phyloP scores from a whole-genome alignment of 1,140 invertebrate genomes.

The Bombus affinis region DNA sequence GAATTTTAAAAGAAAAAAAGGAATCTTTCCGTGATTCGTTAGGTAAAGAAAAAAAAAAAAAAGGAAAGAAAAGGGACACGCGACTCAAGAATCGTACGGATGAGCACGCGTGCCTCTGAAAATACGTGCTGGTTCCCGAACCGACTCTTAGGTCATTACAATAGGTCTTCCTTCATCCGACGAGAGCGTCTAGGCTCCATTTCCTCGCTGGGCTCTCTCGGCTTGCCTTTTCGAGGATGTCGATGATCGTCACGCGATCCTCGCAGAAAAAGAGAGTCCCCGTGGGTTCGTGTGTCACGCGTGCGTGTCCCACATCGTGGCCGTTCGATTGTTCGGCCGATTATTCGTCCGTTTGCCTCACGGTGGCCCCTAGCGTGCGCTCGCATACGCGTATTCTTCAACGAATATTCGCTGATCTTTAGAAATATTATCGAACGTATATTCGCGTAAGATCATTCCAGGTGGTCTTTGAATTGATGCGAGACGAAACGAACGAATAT shows the following conservation, averaged over 20 bases:
- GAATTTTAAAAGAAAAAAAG: background rate
- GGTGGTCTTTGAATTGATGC: too few species aligned
- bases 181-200: conserved; percentile 7
- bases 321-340: background rate
- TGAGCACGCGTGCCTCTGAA: conserved; percentile 37
- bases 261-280: background rate
- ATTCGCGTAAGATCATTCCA: too few species aligned
- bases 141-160: conserved; percentile 65
- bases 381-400: background rate
- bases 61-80: background rate
- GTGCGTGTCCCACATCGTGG: background rate
- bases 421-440: background rate
- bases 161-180: conserved; percentile 65
- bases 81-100: background rate
- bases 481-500: background rate
- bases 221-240: conserved; percentile 3
- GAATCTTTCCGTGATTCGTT: too few species aligned
- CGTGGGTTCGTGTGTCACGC: background rate
- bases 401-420: too few species aligned
- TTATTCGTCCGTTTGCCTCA: background rate
- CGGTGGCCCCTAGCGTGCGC: background rate
- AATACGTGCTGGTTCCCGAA: conserved; percentile 54
- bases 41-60: too few species aligned
- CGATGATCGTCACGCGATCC: background rate
- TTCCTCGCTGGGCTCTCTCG: conserved; percentile 15